phyloP scores from a whole-genome alignment of 2,888 invertebrate genomes.

The Scaptomyza reducta region DNA sequence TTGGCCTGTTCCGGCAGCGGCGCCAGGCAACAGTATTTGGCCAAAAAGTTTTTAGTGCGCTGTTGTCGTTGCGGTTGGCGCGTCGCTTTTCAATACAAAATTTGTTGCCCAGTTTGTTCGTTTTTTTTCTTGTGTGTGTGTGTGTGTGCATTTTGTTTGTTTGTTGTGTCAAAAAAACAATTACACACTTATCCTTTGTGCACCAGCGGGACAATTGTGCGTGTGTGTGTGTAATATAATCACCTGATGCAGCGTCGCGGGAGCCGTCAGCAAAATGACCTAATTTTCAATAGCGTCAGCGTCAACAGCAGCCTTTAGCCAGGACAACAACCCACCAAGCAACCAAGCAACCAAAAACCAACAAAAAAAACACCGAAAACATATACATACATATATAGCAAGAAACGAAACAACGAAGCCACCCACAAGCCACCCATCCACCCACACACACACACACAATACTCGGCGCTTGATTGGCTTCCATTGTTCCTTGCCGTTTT shows the following conservation, averaged over 20 bases:
- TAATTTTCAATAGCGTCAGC: slow-evolving; percentile 44
- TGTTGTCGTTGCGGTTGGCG: slow-evolving; percentile 70
- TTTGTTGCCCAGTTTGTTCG: slow-evolving; percentile 7
- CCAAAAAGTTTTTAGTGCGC: slow-evolving; percentile 70
- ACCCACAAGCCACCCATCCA: not conserved
- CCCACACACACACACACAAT: not conserved
- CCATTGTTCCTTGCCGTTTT: not conserved
- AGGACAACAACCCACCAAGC: slow-evolving; percentile 45
- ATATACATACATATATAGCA: no score
- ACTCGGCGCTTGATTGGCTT: slow-evolving; percentile 23
- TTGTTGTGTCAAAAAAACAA: not conserved
- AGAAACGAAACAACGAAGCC: not conserved
- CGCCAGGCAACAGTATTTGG: slow-evolving; percentile 52
- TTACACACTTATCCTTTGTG: slow-evolving; percentile 3
- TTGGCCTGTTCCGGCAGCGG: slow-evolving; percentile 26
- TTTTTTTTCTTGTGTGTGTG: slow-evolving; percentile 4
- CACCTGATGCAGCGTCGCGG: slow-evolving; percentile 51
- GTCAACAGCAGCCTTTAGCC: slow-evolving; percentile 39
- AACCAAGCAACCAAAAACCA: slow-evolving; percentile 14
- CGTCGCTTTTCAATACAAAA: slow-evolving; percentile 44
- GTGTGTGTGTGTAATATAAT: slow-evolving; percentile 17
- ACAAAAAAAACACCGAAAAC: not conserved
- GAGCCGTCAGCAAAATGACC: slow-evolving; percentile 59
- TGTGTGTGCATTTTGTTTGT: slow-evolving; percentile 4
- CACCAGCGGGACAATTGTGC: not conserved